Evolutionary conservation across 1,140 invertebrate species (phyloP), one percentile per base, ranked within the genome.

Genomic region (Euborellia annulipes): DNA sequence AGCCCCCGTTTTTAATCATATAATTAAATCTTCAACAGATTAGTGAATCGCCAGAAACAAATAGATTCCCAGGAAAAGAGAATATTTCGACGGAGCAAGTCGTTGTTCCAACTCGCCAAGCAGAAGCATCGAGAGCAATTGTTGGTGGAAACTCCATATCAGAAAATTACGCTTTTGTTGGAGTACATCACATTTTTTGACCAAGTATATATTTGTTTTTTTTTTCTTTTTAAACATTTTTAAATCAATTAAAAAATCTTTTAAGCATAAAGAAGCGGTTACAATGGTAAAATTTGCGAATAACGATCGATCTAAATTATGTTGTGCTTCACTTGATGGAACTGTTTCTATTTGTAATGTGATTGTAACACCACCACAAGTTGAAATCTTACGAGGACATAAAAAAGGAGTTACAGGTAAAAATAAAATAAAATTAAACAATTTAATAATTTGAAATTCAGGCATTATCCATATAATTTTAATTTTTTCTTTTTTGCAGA

Each of bases 181-280:
- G 83, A 32, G 82, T 90, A 44, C 82, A 88, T 62, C 82, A 88
- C 59, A 83, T n/a, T 88, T 49, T 88, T 87, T 70, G 85, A 90
- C 67, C 74, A 77, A 63, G 74, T 76, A 62, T 41, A 20, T 36
- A 17, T 22, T 7, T 21, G 34, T 36, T 8, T 45, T 45, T 45
- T 46, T 34, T 21, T 22, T 4, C 3, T 49, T 48, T 14, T n/a
- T 23, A 39, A 39, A 39, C n/a, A 39, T n/a, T n/a, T n/a, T n/a
- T n/a, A n/a, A n/a, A n/a, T n/a, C n/a, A n/a, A n/a, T 17, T 39
- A 39, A 39, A 17, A 39, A 6, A 6, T 39, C 4, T 39, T 72
- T 60, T 50, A 64, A 82, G 68, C 86, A 90, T 58, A 75, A 70
- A 43, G 71, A 73, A 34, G 72, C 82, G 57, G 81, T 89, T 13